These are phyloP conservation scores for Glomeris maerens DNA, from an alignment of 1,140 invertebrate species.

Conservation along the genomic window DNA sequence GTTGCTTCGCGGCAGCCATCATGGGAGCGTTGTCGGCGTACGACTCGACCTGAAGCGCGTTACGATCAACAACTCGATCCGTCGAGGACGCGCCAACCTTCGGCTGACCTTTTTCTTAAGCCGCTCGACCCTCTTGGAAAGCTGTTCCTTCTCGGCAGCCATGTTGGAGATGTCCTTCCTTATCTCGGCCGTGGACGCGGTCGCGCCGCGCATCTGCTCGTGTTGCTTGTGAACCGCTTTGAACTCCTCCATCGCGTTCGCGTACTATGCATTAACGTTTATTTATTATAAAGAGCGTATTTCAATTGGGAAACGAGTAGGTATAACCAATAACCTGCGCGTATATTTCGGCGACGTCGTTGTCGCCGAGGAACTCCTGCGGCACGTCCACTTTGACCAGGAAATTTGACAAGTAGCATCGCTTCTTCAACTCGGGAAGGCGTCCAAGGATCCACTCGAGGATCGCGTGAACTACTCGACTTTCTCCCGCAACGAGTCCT, in stretches of 20 bases:
- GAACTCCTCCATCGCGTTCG: constrained; percentile 63
- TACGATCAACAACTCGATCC: no score
- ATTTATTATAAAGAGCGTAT: no score
- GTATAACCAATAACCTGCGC: constrained; percentile 36
- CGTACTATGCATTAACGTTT: no score
- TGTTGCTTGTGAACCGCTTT: constrained; percentile 61
- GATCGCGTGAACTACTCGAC: constrained; percentile 57
- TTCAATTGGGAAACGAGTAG: background rate
- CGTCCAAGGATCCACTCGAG: constrained; percentile 61
- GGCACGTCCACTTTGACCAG: constrained; percentile 65
- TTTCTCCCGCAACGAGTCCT: constrained; percentile 55
- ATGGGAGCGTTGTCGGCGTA: constrained; percentile 38
- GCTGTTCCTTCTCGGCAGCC: constrained; percentile 69
- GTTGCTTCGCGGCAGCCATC: constrained; percentile 48
- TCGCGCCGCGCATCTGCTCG: constrained; percentile 45
- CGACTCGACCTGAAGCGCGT: constrained; percentile 36
- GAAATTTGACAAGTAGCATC: constrained; percentile 62
- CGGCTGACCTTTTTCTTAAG: constrained; percentile 42
- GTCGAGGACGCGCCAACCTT: no score
- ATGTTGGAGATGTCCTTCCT: constrained; percentile 54
- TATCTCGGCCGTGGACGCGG: constrained; percentile 44
- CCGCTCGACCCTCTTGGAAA: constrained; percentile 52
- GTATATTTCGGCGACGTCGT: constrained; percentile 53
- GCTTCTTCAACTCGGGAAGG: constrained; percentile 54
- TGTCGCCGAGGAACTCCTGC: constrained; percentile 60